Evolutionary conservation across 92 coral and sea anemone species (phyloP), one percentile per base, ranked within the genome.

Genomic region (Nematostella vectensis): DNA sequence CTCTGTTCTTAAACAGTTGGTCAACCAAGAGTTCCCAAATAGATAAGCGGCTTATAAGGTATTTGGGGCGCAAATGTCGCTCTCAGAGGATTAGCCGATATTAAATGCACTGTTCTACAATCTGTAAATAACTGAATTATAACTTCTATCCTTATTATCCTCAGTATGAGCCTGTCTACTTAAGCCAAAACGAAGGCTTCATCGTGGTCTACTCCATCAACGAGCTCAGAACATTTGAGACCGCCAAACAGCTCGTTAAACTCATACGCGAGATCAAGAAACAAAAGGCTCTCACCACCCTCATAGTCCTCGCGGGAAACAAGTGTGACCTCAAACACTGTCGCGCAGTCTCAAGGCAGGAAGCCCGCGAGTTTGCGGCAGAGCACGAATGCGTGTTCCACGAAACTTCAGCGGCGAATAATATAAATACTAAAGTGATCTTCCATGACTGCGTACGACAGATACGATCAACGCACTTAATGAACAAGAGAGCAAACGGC

Each of bases 141-240:
- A n/a, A n/a, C n/a, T n/a, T n/a, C n/a, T n/a, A n/a, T n/a, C n/a
- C n/a, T n/a, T n/a, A n/a, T 29, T 31, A n/a, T 11, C 48, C 65
- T 47, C 31, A 85, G 88, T 68, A 85, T 43, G 88, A 85, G 55
- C 95, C 95, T 1, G 88, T 85, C 38, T 85, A 85, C 33, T 57
- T 81, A 61, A 85, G 69, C 69, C 88, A 81, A 30, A 81, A 85
- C 60, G 88, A 85, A 43, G 95, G 95, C 2, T 85, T 85, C 27
- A 58, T 85, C 53, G 84, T 85, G n/a, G 88, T 81, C 1, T 85
- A 81, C 54, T 67, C 88, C 61, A 83, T 85, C 37, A 82, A 83
- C 44, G 88, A 85, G 24, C 75, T 72, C 19, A 29, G 88, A 50
- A 76, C 88, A 48, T 85, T 76, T 47, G 81, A 85, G 58, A 85